These are phyloP conservation scores for Pseudococcus jackbeardsleyi DNA, from an alignment of 2,888 invertebrate genomes.

Conservation along the genomic window DNA sequence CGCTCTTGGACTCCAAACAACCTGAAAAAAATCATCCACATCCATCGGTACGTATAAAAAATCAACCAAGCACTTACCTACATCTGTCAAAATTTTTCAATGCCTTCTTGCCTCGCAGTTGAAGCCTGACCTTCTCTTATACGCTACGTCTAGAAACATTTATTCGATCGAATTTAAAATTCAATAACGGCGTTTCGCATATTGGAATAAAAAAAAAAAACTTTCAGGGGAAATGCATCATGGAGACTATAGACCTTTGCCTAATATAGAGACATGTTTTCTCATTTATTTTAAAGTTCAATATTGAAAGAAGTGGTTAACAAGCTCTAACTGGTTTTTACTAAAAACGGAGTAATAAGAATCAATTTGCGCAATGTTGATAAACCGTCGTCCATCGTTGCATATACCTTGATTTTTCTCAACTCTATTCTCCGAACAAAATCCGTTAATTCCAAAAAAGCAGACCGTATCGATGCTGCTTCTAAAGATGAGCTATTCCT, in stretches of 20 bases:
- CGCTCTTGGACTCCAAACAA: too few species aligned
- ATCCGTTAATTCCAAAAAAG: neutral
- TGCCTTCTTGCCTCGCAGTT: too few species aligned
- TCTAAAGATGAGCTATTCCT: neutral
- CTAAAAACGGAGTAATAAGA: conserved; percentile 50
- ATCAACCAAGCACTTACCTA: too few species aligned
- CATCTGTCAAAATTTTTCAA: too few species aligned
- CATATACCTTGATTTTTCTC: neutral
- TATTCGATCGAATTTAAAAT: conserved; percentile 8
- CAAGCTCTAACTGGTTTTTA: conserved; percentile 46
- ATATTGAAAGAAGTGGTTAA: conserved; percentile 38
- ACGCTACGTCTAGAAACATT: neutral
- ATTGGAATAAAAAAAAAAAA: neutral
- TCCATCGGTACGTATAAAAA: too few species aligned
- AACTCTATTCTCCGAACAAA: neutral
- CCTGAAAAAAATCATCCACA: too few species aligned
- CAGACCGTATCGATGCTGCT: neutral
- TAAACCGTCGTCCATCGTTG: conserved; percentile 7
- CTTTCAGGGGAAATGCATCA: neutral
- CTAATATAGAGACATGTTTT: conserved; percentile 50
- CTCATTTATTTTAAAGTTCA: conserved; percentile 52
- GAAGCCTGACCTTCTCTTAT: too few species aligned
- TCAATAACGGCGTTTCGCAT: neutral
- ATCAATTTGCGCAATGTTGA: conserved; percentile 13
- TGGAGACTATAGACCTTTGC: neutral